phyloP scores from a whole-genome alignment of 2,113 vertebrate species.

The Pholis gunnellus region DNA sequence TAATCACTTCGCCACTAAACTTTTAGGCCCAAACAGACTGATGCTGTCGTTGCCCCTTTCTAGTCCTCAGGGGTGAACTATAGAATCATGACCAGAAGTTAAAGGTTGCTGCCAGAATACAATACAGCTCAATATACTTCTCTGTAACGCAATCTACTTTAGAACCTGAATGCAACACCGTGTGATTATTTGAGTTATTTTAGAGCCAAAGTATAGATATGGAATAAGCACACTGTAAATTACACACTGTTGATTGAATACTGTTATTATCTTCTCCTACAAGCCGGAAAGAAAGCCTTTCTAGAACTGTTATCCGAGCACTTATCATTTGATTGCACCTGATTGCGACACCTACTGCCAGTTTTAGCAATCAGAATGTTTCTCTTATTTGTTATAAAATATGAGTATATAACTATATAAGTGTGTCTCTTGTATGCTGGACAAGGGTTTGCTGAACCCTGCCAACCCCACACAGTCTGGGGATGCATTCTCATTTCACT shows the following conservation, averaged over 20 bases:
- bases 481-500: constrained; percentile 36
- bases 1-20: not conserved
- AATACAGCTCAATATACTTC: not conserved
- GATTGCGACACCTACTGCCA: constrained; percentile 13
- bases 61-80: not conserved
- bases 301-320: not conserved
- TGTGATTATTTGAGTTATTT: not conserved
- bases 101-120: not conserved
- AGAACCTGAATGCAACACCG: not conserved
- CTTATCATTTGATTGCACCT: constrained; percentile 20
- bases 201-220: not conserved
- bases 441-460: not conserved
- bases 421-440: not conserved
- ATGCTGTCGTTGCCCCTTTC: not conserved
- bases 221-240: not conserved
- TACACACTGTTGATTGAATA: constrained; percentile 12
- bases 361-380: constrained; percentile 22
- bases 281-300: not conserved
- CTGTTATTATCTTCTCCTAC: constrained; percentile 31
- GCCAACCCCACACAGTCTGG: constrained; percentile 9
- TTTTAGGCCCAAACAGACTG: not conserved
- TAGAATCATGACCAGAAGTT: not conserved
- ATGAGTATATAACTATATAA: not conserved
- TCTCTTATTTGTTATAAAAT: not conserved
- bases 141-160: not conserved